phyloP scores from a whole-genome alignment of 2,888 invertebrate genomes.

The Melieria crassipennis region DNA sequence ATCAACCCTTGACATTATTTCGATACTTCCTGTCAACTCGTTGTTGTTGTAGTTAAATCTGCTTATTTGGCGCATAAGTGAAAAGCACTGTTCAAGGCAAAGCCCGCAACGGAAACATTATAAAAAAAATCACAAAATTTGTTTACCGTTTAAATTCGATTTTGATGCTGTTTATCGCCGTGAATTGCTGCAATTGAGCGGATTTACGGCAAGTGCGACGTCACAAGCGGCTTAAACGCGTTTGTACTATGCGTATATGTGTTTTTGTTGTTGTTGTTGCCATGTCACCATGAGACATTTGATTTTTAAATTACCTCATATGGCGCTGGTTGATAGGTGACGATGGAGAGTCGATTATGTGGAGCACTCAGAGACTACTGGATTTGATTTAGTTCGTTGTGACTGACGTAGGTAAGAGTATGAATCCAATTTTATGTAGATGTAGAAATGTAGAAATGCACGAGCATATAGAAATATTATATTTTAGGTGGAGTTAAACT shows the following conservation, averaged over 20 bases:
- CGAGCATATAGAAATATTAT: too few relatives aligned
- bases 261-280: constrained; percentile 39
- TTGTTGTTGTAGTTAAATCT: constrained; percentile 37
- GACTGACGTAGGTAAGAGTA: too few relatives aligned
- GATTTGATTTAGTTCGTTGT: too few relatives aligned
- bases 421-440: too few relatives aligned
- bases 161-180: constrained; percentile 61
- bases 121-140: constrained; percentile 52
- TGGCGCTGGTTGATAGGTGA: constrained; percentile 2
- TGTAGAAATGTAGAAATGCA: too few relatives aligned
- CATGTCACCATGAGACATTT: constrained; percentile 54
- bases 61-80: constrained; percentile 51
- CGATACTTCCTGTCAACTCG: constrained; percentile 1
- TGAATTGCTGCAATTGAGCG: constrained; percentile 63
- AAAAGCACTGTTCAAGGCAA: constrained; percentile 54
- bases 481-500: too few relatives aligned
- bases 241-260: not conserved
- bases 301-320: constrained; percentile 61
- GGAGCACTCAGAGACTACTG: too few relatives aligned
- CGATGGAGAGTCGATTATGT: too few relatives aligned
- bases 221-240: not conserved
- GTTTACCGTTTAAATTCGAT: constrained; percentile 63
- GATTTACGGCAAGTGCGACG: constrained; percentile 46
- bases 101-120: constrained; percentile 43
- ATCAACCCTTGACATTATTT: constrained; percentile 22